These are phyloP conservation scores for Nowickia ferox DNA, from an alignment of 2,888 invertebrate genomes.

Conservation along the genomic window DNA sequence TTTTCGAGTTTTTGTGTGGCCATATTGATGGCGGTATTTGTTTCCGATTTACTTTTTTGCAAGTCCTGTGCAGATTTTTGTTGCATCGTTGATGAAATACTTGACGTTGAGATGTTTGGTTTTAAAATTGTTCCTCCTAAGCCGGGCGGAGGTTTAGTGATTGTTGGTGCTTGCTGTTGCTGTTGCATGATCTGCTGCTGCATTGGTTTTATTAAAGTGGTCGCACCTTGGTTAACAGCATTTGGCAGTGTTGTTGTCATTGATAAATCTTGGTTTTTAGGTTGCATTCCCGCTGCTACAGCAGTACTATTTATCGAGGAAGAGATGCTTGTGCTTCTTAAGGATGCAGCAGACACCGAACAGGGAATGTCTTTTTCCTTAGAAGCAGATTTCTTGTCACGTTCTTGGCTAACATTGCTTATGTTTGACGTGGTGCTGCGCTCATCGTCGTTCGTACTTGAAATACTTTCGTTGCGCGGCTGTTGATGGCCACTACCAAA, in stretches of 20 bases:
- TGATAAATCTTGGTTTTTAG: constrained; percentile 77
- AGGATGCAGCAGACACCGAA: constrained; percentile 22
- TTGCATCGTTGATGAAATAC: constrained; percentile 73
- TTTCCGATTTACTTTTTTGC: constrained; percentile 74
- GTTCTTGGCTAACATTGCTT: constrained; percentile 61
- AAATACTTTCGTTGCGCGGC: constrained; percentile 73
- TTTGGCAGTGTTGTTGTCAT: constrained; percentile 74
- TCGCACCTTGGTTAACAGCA: constrained; percentile 66
- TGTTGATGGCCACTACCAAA: constrained; percentile 72
- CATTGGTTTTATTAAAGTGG: constrained; percentile 56
- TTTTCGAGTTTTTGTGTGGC: constrained; percentile 55
- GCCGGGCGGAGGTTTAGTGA: constrained; percentile 77
- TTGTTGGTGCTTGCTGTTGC: constrained; percentile 66
- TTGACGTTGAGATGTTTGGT: constrained; percentile 78
- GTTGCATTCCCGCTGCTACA: constrained; percentile 25
- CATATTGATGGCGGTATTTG: constrained; percentile 66
- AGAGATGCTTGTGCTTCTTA: constrained; percentile 52
- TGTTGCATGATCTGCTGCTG: constrained; percentile 79
- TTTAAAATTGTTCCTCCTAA: constrained; percentile 80
- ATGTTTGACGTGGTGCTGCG: constrained; percentile 75
- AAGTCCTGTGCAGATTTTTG: constrained; percentile 82
- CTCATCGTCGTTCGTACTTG: constrained; percentile 83
- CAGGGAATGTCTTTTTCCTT: constrained; percentile 78
- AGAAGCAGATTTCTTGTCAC: constrained; percentile 76
- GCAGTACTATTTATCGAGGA: constrained; percentile 64